Conservation (phyloP, 2,797 vertebrate species). For the Propithecus deckenii region DNA sequence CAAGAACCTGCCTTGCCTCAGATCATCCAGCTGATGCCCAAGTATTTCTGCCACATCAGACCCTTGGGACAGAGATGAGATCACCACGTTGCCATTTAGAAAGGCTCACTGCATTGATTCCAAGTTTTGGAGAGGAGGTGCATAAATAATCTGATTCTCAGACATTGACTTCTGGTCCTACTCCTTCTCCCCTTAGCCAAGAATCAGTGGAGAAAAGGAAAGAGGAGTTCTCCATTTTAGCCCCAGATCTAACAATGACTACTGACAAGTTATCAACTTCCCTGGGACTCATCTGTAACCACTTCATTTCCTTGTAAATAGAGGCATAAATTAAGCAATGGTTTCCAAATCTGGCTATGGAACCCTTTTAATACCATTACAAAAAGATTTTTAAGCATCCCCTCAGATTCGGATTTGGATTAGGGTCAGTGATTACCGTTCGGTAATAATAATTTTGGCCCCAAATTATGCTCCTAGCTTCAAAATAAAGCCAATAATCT, state of each 20-base stretch:
- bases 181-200: not conserved
- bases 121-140: not conserved
- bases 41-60: not conserved
- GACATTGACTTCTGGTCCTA: not conserved
- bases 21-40: not conserved
- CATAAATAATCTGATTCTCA: not conserved
- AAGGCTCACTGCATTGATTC: not conserved
- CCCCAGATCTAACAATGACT: not conserved
- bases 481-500: slow-evolving; percentile 15
- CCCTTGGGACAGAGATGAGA: not conserved
- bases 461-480: not conserved
- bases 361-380: not conserved
- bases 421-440: not conserved
- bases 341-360: not conserved
- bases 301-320: not conserved
- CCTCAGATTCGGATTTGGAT: not conserved
- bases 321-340: not conserved
- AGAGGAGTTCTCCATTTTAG: not conserved
- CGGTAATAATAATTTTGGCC: not conserved
- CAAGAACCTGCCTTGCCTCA: not conserved
- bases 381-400: not conserved
- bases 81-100: not conserved
- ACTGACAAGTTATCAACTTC: not conserved
- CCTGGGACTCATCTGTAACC: not conserved
- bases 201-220: not conserved